phyloP scores from a whole-genome alignment of 1,140 invertebrate genomes.

The Conopomorpha cramerella region DNA sequence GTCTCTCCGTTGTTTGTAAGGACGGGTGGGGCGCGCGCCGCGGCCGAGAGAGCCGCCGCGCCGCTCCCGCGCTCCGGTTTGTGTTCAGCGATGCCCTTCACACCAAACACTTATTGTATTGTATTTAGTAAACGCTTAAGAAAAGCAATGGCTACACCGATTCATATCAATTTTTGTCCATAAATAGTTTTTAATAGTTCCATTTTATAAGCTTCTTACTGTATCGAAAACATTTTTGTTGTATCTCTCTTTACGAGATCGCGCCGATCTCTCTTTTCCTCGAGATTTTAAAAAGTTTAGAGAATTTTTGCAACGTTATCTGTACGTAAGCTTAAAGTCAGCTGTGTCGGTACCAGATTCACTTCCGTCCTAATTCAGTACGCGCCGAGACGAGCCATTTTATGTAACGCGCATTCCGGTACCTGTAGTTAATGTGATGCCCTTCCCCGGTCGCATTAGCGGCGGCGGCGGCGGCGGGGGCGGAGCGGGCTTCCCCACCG shows the following conservation, averaged over 20 bases:
- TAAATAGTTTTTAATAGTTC: slow-evolving; percentile 54
- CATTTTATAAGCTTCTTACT: slow-evolving; percentile 53
- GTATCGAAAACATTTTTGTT: slow-evolving; percentile 32
- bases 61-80: not conserved
- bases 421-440: slow-evolving; percentile 51
- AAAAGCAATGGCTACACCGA: slow-evolving; percentile 48
- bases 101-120: slow-evolving; percentile 37
- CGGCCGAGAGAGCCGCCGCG: slow-evolving; percentile 2
- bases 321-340: slow-evolving; percentile 55
- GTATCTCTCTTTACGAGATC: slow-evolving; percentile 29
- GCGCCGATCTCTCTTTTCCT: slow-evolving; percentile 18
- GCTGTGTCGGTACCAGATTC: slow-evolving; percentile 57
- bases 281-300: slow-evolving; percentile 34
- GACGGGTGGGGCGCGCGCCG: slow-evolving; percentile 20
- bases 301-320: slow-evolving; percentile 49
- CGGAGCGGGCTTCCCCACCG: slow-evolving; percentile 6
- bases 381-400: slow-evolving; percentile 58
- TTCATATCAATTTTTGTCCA: slow-evolving; percentile 59
- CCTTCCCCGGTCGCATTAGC: slow-evolving; percentile 49
- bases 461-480: slow-evolving; percentile 14
- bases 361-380: slow-evolving; percentile 60
- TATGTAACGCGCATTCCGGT: slow-evolving; percentile 55
- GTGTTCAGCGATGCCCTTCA: slow-evolving; percentile 24
- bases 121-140: slow-evolving; percentile 46
- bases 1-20: slow-evolving; percentile 46